Percentiles rank a stretch among this genome's conserved stretches.
Conservation (phyloP, 2,888 invertebrate genomes). For the Morpho achilles region DNA sequence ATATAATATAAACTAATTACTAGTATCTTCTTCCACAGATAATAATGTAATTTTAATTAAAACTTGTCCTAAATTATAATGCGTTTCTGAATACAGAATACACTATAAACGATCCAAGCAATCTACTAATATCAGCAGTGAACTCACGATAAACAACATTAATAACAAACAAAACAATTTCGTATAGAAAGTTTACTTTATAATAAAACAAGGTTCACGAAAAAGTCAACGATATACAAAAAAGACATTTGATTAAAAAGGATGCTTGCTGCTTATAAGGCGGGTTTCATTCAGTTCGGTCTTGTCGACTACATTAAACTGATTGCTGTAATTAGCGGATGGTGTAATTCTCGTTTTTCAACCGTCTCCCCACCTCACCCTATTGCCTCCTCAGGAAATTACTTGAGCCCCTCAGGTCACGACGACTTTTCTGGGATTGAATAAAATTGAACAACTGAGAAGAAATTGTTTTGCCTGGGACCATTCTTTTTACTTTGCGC, state of each 20-base stretch:
- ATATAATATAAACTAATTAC: too few species aligned
- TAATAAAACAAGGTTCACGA: too few species aligned
- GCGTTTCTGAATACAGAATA: too few species aligned
- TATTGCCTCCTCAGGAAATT: conserved; percentile 60
- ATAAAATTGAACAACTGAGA: conserved; percentile 70
- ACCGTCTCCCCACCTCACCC: conserved; percentile 36
- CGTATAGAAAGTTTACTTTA: too few species aligned
- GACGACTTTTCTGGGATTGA: conserved; percentile 64
- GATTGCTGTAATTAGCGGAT: conserved; percentile 77
- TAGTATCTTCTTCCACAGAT: too few species aligned
- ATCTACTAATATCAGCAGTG: too few species aligned
- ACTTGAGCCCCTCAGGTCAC: conserved; percentile 66
- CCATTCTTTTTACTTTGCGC: conserved; percentile 33
- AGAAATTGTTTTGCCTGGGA: conserved; percentile 64
- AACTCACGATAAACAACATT: too few species aligned
- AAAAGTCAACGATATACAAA: conserved; percentile 10
- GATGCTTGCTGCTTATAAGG: conserved; percentile 49
- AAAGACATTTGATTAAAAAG: conserved; percentile 29
- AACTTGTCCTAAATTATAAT: too few species aligned
- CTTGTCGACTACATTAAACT: conserved; percentile 76
- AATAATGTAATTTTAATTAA: too few species aligned
- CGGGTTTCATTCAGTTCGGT: conserved; percentile 57
- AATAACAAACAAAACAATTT: too few species aligned
- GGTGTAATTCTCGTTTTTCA: conserved; percentile 76
- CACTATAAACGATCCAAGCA: too few species aligned